A percentile compares a stretch with the other conserved stretches of the same genome.
Evolutionary conservation across 2,797 vertebrate species (phyloP).

Genomic region (Acipenser ruthenus): DNA sequence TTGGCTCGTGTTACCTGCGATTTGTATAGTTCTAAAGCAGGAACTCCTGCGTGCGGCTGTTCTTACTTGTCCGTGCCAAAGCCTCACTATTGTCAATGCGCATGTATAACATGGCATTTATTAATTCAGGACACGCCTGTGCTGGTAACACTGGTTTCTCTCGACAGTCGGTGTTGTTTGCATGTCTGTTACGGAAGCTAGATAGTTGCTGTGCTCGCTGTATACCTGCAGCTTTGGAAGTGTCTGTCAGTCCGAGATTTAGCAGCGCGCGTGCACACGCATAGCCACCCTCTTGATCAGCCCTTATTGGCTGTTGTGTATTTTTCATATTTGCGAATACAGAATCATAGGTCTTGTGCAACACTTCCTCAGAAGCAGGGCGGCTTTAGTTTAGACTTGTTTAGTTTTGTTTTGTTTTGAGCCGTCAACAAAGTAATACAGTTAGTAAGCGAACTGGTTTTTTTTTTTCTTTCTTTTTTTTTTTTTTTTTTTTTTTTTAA

Average conservation of each 20-base stretch:
- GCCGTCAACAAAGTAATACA: no score
- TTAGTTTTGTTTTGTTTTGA: no score
- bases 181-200: no score
- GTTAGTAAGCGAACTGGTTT: no score
- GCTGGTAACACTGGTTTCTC: neutral
- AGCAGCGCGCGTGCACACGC: neutral
- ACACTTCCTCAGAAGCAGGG: constrained; percentile 9
- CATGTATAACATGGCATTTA: neutral
- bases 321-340: constrained; percentile 13
- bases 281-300: neutral
- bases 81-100: neutral
- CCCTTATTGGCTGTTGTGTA: neutral
- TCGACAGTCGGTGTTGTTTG: neutral
- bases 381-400: neutral
- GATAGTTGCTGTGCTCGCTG: neutral
- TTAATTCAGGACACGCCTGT: neutral
- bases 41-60: constrained; percentile 6
- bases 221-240: constrained; percentile 2
- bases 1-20: constrained; percentile 61
- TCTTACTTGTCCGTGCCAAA: neutral
- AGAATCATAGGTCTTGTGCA: neutral
- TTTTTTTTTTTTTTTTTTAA: no score
- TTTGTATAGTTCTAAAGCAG: constrained; percentile 3
- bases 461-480: no score
- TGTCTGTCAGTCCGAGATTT: no score